phyloP scores from a whole-genome alignment of 1,140 invertebrate species.

The Caenorhabditis remanei region DNA sequence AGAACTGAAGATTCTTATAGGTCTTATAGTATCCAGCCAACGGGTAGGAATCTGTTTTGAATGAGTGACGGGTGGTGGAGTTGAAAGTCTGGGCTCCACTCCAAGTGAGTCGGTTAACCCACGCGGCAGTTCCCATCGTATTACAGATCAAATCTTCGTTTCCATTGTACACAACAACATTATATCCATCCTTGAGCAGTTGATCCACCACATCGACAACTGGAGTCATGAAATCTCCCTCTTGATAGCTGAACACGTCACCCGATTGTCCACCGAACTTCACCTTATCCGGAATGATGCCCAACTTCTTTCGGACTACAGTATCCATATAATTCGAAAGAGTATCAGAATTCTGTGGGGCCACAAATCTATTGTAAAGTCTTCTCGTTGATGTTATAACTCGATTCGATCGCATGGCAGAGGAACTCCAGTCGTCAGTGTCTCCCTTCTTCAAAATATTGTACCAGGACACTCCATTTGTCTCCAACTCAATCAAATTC shows the following conservation, averaged over 20 bases:
- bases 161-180: conserved; percentile 78
- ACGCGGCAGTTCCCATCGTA: conserved; percentile 74
- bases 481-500: conserved; percentile 79
- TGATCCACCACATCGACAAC: conserved; percentile 74
- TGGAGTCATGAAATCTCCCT: conserved; percentile 79
- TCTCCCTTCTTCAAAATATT: conserved; percentile 82
- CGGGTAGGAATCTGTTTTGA: conserved; percentile 63
- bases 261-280: conserved; percentile 77
- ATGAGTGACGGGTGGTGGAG: conserved; percentile 63
- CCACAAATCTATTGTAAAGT: conserved; percentile 60
- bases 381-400: conserved; percentile 13
- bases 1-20: conserved; percentile 76
- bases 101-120: conserved; percentile 74
- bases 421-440: conserved; percentile 66
- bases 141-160: conserved; percentile 78
- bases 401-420: conserved; percentile 20
- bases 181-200: conserved; percentile 73
- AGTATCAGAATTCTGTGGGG: conserved; percentile 65
- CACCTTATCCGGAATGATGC: conserved; percentile 78
- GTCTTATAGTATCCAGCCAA: conserved; percentile 73
- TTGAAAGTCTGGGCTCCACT: conserved; percentile 69
- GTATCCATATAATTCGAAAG: conserved; percentile 78
- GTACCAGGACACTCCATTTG: conserved; percentile 85
- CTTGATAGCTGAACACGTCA: conserved; percentile 77
- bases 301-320: conserved; percentile 76